Conservation (phyloP, 1,140 invertebrate genomes). For the Ooceraea biroi region DNA sequence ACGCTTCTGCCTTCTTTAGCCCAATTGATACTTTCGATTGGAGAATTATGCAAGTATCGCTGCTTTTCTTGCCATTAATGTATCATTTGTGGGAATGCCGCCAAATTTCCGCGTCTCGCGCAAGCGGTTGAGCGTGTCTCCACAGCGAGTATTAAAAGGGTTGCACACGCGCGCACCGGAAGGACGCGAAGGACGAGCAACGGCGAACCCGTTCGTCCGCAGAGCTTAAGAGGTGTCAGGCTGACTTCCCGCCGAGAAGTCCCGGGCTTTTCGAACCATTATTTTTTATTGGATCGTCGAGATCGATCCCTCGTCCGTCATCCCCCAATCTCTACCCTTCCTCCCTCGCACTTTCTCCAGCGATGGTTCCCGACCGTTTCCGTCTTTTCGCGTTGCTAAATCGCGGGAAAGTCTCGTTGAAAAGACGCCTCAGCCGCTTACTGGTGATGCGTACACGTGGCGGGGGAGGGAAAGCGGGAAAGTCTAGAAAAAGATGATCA, state of each 20-base stretch:
- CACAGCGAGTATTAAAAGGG: conserved; percentile 74
- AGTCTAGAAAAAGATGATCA: conserved; percentile 65
- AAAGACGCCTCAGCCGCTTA: conserved; percentile 66
- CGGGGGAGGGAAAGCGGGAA: conserved; percentile 19
- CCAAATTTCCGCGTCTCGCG: conserved; percentile 74
- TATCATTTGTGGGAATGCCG: conserved; percentile 61
- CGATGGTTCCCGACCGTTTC: conserved; percentile 38
- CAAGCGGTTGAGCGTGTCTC: conserved; percentile 76
- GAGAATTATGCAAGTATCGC: background rate
- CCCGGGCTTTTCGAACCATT: conserved; percentile 76
- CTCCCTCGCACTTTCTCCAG: background rate
- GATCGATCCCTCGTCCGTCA: conserved; percentile 53
- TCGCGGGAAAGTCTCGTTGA: conserved; percentile 65
- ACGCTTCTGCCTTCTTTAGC: background rate
- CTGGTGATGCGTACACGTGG: conserved; percentile 32
- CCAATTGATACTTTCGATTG: background rate
- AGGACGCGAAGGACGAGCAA: conserved; percentile 66
- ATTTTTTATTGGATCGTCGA: conserved; percentile 76
- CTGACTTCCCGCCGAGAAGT: conserved; percentile 81
- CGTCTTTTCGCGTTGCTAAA: conserved; percentile 61
- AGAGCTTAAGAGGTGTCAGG: conserved; percentile 82
- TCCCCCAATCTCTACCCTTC: background rate
- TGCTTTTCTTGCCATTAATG: conserved; percentile 59
- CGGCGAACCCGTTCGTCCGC: conserved; percentile 67
- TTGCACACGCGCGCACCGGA: conserved; percentile 29